phyloP scores from a whole-genome alignment of 92 coral and sea anemone genomes.

The Porites cylindrica region DNA sequence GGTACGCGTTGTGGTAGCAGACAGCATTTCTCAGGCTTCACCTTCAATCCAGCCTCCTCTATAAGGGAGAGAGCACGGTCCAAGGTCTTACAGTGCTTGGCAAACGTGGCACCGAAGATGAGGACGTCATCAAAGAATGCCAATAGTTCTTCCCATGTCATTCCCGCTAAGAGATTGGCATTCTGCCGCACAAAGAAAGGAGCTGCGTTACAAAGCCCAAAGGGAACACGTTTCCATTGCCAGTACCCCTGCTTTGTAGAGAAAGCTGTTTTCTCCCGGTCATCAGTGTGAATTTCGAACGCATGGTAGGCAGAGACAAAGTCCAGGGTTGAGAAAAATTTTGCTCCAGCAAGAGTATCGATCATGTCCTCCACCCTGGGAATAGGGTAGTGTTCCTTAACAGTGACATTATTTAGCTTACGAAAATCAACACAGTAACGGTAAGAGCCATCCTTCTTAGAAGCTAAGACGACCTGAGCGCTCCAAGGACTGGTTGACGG shows the following conservation, averaged over 20 bases:
- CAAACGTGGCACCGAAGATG: conserved; percentile 36
- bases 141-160: conserved; percentile 49
- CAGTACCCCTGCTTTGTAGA: conserved; percentile 59
- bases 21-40: conserved; percentile 48
- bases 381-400: conserved; percentile 55
- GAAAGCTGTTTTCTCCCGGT: conserved; percentile 56
- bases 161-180: conserved; percentile 26
- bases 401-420: conserved; percentile 50
- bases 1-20: conserved; percentile 23
- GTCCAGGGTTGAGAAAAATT: conserved; percentile 49
- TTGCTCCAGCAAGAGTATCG: conserved; percentile 49
- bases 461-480: conserved; percentile 49
- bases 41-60: conserved; percentile 58
- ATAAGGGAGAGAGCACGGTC: conserved; percentile 40
- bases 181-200: conserved; percentile 45
- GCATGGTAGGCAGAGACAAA: conserved; percentile 44
- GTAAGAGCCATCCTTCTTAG: conserved; percentile 30
- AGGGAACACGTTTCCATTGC: conserved; percentile 51
- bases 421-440: conserved; percentile 29
- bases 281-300: conserved; percentile 27
- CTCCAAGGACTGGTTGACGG: conserved; percentile 55
- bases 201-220: conserved; percentile 50
- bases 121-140: conserved; percentile 57
- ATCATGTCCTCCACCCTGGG: conserved; percentile 57
- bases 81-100: conserved; percentile 37